Conservation (phyloP, 1,140 invertebrate genomes). For the Orius laevigatus region DNA sequence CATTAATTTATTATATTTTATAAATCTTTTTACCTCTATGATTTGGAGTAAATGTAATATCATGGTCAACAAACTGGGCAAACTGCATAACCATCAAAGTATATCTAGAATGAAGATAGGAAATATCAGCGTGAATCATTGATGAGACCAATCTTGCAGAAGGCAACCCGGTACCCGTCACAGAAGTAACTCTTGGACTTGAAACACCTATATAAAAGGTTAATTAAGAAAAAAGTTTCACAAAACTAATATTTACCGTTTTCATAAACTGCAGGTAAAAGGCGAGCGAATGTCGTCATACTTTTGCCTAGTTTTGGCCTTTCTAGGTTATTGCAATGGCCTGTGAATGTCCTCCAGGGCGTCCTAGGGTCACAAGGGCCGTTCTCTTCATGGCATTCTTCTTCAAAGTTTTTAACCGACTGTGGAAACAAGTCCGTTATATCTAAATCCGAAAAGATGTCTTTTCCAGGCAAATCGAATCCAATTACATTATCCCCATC, state of each 20-base stretch:
- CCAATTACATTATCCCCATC: slow-evolving; percentile 45
- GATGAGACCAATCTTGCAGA: slow-evolving; percentile 70
- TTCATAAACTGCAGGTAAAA: slow-evolving; percentile 74
- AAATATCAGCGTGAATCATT: slow-evolving; percentile 74
- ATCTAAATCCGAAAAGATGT: slow-evolving; percentile 47
- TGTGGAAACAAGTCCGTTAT: slow-evolving; percentile 38
- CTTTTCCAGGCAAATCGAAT: slow-evolving; percentile 26
- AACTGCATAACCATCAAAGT: slow-evolving; percentile 87
- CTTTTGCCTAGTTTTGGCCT: slow-evolving; percentile 73
- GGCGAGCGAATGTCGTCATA: slow-evolving; percentile 67
- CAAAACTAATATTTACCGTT: slow-evolving; percentile 46
- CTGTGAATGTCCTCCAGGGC: slow-evolving; percentile 66
- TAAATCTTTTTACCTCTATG: slow-evolving; percentile 46
- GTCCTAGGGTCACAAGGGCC: slow-evolving; percentile 58
- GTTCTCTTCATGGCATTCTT: slow-evolving; percentile 33
- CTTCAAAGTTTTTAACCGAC: slow-evolving; percentile 22
- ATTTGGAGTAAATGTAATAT: slow-evolving; percentile 80
- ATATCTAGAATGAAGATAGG: slow-evolving; percentile 64
- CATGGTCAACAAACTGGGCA: slow-evolving; percentile 82
- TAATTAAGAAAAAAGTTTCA: not conserved
- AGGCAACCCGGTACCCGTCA: slow-evolving; percentile 55
- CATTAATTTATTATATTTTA: not conserved
- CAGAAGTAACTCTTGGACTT: slow-evolving; percentile 49
- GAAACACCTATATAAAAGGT: slow-evolving; percentile 42
- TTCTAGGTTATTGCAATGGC: slow-evolving; percentile 80